Conservation (phyloP, 2,113 vertebrate genomes). For the Terrapene triunguis region DNA sequence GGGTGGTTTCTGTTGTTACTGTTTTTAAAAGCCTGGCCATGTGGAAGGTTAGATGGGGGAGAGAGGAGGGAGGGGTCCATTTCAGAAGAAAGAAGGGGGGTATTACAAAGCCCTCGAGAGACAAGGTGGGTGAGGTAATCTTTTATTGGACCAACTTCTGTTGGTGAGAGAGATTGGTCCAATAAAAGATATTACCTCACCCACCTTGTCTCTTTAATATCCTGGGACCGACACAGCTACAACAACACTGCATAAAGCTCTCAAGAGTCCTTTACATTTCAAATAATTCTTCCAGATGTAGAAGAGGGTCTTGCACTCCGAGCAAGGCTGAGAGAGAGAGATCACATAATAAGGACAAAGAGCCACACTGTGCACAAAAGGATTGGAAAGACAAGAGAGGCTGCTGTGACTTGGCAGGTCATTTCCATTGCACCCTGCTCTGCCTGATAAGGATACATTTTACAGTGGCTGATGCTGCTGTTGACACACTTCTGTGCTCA, state of each 20-base stretch:
- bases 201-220: not conserved
- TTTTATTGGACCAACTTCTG: not conserved
- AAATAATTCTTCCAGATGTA: conserved; percentile 57
- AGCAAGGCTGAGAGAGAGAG: conserved; percentile 43
- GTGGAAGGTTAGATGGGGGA: conserved; percentile 34
- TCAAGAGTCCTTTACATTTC: conserved; percentile 45
- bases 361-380: conserved; percentile 67
- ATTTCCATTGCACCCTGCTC: conserved; percentile 77
- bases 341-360: conserved; percentile 79
- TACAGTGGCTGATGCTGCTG: conserved; percentile 80
- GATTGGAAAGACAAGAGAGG: conserved; percentile 70
- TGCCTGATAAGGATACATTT: conserved; percentile 87
- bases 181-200: not conserved
- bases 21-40: conserved; percentile 75
- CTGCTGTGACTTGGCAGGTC: conserved; percentile 83
- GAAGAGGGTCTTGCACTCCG: conserved; percentile 44
- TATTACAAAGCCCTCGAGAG: not conserved
- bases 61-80: conserved; percentile 17
- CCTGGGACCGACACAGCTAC: not conserved
- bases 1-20: not conserved
- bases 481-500: conserved; percentile 74
- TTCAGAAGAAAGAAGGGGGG: conserved; percentile 66
- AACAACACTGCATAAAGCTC: not conserved
- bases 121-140: not conserved
- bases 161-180: not conserved